Percentiles rank a stretch among this genome's conserved stretches.
These are phyloP conservation scores for Tetranychus piercei DNA, from an alignment of 2,888 invertebrate genomes.

Conservation along the genomic window DNA sequence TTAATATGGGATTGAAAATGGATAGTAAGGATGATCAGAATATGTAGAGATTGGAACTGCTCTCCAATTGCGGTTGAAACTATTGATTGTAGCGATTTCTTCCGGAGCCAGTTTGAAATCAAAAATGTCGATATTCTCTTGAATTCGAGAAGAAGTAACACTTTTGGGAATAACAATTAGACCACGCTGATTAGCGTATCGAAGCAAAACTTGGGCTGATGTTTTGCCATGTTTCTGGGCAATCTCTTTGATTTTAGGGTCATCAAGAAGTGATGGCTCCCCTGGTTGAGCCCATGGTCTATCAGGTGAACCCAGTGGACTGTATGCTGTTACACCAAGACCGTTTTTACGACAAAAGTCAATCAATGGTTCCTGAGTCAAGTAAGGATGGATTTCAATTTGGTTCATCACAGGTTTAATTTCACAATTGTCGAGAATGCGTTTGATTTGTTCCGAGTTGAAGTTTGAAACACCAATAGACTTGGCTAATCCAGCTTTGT, in stretches of 20 bases:
- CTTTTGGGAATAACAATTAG: slow-evolving; percentile 64
- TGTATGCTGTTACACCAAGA: slow-evolving; percentile 54
- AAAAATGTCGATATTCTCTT: slow-evolving; percentile 49
- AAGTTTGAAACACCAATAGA: slow-evolving; percentile 68
- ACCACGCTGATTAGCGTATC: slow-evolving; percentile 48
- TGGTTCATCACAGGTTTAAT: slow-evolving; percentile 34
- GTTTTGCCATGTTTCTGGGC: slow-evolving; percentile 48
- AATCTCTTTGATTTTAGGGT: slow-evolving; percentile 44
- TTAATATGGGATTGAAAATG: neutral
- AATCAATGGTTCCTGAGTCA: slow-evolving; percentile 42
- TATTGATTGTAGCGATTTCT: slow-evolving; percentile 47
- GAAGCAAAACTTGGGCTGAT: slow-evolving; percentile 46
- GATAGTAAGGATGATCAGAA: neutral
- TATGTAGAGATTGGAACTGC: neutral
- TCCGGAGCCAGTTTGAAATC: slow-evolving; percentile 52
- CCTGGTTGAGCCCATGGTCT: slow-evolving; percentile 38
- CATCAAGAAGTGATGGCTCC: slow-evolving; percentile 42
- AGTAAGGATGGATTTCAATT: slow-evolving; percentile 60
- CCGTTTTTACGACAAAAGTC: slow-evolving; percentile 44
- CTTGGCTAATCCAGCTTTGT: slow-evolving; percentile 47
- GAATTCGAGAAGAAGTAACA: slow-evolving; percentile 51
- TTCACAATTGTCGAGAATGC: slow-evolving; percentile 42
- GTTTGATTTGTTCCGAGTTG: slow-evolving; percentile 50
- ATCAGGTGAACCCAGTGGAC: slow-evolving; percentile 56
- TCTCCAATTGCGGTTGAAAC: slow-evolving; percentile 39